Conservation (phyloP, 2,888 invertebrate species). For the Ophion costatus region DNA sequence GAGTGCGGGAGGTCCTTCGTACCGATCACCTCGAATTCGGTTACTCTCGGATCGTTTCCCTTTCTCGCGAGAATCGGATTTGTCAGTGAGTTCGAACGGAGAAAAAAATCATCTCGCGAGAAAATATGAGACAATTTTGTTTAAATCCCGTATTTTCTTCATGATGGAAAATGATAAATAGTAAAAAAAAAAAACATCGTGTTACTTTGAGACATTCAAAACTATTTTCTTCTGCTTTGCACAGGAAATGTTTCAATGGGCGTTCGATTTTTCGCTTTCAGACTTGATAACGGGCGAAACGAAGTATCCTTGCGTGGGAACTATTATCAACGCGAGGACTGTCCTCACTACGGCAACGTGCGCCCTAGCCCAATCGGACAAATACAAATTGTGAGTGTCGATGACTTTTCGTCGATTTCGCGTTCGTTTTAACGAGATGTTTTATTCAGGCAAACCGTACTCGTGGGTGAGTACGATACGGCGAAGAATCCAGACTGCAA, state of each 20-base stretch:
- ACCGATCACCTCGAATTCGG: slow-evolving; percentile 51
- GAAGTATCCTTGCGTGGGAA: slow-evolving; percentile 91
- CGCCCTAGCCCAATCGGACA: slow-evolving; percentile 90
- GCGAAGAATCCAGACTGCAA: slow-evolving; percentile 90
- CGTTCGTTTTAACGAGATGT: not conserved
- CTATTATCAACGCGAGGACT: slow-evolving; percentile 87
- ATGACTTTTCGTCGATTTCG: slow-evolving; percentile 8
- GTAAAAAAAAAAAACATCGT: too few relatives aligned
- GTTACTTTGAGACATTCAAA: not conserved
- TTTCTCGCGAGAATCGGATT: slow-evolving; percentile 92
- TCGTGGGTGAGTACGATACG: slow-evolving; percentile 90
- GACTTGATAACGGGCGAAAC: slow-evolving; percentile 88
- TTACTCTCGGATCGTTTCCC: slow-evolving; percentile 88
- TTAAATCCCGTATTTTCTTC: not conserved
- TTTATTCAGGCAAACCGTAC: slow-evolving; percentile 87
- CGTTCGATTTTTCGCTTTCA: slow-evolving; percentile 77
- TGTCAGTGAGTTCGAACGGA: slow-evolving; percentile 85
- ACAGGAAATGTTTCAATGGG: not conserved
- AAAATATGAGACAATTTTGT: not conserved
- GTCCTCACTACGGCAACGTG: slow-evolving; percentile 92
- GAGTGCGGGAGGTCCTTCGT: slow-evolving; percentile 54
- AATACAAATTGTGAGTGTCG: slow-evolving; percentile 89
- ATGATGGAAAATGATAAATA: not conserved
- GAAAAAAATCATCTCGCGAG: not conserved
- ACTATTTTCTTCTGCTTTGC: not conserved